Evolutionary conservation across 1,140 invertebrate species (phyloP).

Genomic region (Drosophila tani): DNA sequence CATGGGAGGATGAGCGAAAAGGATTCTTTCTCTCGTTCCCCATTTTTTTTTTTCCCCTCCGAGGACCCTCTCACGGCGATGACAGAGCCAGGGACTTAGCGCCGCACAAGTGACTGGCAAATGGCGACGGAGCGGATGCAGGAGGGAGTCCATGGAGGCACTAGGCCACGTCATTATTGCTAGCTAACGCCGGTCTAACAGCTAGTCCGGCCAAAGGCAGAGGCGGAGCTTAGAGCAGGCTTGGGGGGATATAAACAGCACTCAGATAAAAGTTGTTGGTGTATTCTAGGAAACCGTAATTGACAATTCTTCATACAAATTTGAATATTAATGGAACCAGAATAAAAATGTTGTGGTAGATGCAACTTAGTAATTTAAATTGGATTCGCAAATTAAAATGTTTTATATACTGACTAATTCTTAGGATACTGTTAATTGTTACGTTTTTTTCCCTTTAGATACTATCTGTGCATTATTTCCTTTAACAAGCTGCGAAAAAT

Average conservation of each 20-base stretch:
- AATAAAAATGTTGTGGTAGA: too few species aligned
- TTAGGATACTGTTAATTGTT: too few species aligned
- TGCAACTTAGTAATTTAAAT: too few species aligned
- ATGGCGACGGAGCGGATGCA: neutral
- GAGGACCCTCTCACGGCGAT: constrained; percentile 23
- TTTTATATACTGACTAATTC: too few species aligned
- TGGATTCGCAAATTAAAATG: too few species aligned
- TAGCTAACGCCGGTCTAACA: constrained; percentile 60
- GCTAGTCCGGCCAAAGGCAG: constrained; percentile 22
- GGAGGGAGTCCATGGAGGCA: neutral
- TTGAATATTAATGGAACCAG: too few species aligned
- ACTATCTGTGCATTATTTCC: too few species aligned
- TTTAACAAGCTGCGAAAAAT: neutral
- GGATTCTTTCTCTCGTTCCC: constrained; percentile 27
- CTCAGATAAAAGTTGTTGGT: neutral
- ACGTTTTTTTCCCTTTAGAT: too few species aligned
- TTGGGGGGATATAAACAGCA: neutral
- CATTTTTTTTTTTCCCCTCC: constrained; percentile 1
- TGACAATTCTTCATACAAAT: too few species aligned
- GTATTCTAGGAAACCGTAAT: too few species aligned
- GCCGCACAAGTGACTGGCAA: constrained; percentile 29
- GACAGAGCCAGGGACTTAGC: constrained; percentile 52
- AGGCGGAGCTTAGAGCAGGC: neutral
- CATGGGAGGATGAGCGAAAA: constrained; percentile 36
- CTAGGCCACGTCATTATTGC: constrained; percentile 55